Evolutionary conservation across 2,888 invertebrate genomes (phyloP).

Genomic region (Lycaena phlaeas): DNA sequence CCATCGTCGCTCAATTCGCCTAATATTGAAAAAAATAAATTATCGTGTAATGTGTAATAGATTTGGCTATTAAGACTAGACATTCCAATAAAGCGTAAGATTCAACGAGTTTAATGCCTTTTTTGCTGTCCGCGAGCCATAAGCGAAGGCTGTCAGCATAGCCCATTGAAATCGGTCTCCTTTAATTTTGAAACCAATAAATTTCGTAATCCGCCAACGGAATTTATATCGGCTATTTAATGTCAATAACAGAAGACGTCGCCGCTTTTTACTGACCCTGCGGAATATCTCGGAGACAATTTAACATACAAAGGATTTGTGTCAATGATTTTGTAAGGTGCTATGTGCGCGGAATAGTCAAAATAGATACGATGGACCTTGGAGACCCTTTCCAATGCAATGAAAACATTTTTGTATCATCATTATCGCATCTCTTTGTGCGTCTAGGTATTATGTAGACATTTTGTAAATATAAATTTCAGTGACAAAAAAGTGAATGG

Average conservation of each 20-base stretch:
- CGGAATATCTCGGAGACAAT: constrained; percentile 45
- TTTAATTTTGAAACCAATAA: constrained; percentile 70
- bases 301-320: constrained; percentile 63
- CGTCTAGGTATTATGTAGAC: no score
- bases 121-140: constrained; percentile 42
- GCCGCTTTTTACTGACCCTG: constrained; percentile 40
- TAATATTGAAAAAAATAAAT: no score
- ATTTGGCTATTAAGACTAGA: not conserved
- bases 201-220: constrained; percentile 68
- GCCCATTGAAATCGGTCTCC: constrained; percentile 68
- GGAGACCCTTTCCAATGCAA: no score
- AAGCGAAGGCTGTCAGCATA: constrained; percentile 56
- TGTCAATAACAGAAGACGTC: constrained; percentile 52
- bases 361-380: no score
- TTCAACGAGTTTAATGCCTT: constrained; percentile 40
- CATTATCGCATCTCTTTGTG: no score
- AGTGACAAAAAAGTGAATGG: no score
- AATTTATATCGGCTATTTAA: constrained; percentile 69
- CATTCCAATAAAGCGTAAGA: constrained; percentile 29
- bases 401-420: no score
- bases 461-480: no score
- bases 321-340: constrained; percentile 37
- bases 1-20: no score
- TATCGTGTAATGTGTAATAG: not conserved
- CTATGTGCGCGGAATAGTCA: not conserved